Percentiles rank a stretch among this genome's conserved stretches.
Conservation (phyloP, 2,888 invertebrate species). For the Patella ulyssiponensis region DNA sequence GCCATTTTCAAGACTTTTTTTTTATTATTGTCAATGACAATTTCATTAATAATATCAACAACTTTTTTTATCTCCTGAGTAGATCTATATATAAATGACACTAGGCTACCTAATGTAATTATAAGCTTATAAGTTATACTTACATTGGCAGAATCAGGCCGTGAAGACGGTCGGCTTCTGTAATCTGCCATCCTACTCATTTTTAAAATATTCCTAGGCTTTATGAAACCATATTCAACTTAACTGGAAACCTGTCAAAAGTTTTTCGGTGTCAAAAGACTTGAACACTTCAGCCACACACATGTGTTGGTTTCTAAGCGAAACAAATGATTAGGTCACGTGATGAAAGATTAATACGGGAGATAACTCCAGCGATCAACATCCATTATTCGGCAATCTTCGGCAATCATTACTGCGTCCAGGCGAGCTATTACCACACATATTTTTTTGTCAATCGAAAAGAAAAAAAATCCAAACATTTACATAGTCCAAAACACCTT, state of each 20-base stretch:
- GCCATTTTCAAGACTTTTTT: too few relatives aligned
- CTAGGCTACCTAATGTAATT: too few relatives aligned
- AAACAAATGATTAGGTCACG: not conserved
- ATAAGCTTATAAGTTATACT: not conserved
- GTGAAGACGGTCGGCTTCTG: not conserved
- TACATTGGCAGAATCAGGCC: slow-evolving; percentile 3
- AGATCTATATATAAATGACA: not conserved
- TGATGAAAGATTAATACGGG: too few relatives aligned
- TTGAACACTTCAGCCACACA: not conserved
- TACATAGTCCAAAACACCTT: too few relatives aligned
- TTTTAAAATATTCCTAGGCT: not conserved
- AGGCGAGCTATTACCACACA: too few relatives aligned
- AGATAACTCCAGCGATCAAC: too few relatives aligned
- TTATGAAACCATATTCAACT: slow-evolving; percentile 3
- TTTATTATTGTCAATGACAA: too few relatives aligned
- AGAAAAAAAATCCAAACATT: too few relatives aligned
- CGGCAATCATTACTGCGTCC: too few relatives aligned
- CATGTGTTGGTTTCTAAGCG: slow-evolving; percentile 5
- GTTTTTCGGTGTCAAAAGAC: not conserved
- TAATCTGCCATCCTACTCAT: slow-evolving; percentile 5
- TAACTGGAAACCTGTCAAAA: not conserved
- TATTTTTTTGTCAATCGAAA: too few relatives aligned
- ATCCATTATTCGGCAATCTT: too few relatives aligned
- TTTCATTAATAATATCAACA: not conserved
- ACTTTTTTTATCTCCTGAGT: not conserved